Evolutionary conservation across 2,113 vertebrate genomes (phyloP).

Genomic region (Macrotis lagotis): DNA sequence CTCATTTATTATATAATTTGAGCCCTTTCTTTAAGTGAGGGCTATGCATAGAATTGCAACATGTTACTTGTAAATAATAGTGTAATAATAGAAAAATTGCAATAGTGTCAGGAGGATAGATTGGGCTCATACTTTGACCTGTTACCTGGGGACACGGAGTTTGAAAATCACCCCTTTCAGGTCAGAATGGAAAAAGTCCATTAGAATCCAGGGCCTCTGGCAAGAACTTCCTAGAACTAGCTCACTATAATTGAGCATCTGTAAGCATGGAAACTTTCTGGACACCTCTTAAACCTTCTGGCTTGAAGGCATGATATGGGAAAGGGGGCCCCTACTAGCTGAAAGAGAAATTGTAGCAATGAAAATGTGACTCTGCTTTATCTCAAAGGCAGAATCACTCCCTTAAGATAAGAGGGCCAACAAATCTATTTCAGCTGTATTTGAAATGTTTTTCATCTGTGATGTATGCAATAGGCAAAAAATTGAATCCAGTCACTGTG

Average conservation of each 20-base stretch:
- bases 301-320: constrained; percentile 27
- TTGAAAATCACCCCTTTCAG: not conserved
- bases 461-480: not conserved
- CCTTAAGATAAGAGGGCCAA: not conserved
- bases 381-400: constrained; percentile 26
- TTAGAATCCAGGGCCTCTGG: not conserved
- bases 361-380: not conserved
- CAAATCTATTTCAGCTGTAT: constrained; percentile 17
- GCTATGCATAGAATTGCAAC: not conserved
- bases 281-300: constrained; percentile 20
- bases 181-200: not conserved
- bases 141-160: not conserved
- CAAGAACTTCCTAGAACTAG: not conserved
- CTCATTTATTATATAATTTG: not conserved
- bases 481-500: constrained; percentile 16
- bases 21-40: not conserved
- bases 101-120: not conserved
- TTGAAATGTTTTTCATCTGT: not conserved
- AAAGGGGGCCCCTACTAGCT: not conserved
- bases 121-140: not conserved
- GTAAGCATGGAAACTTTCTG: constrained; percentile 32
- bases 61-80: not conserved
- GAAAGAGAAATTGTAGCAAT: not conserved
- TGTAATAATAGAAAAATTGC: not conserved
- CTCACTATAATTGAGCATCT: constrained; percentile 28